Evolutionary conservation across 2,888 invertebrate genomes (phyloP), one percentile per base, ranked within the genome.

Genomic region (Tupiocoris notatus): DNA sequence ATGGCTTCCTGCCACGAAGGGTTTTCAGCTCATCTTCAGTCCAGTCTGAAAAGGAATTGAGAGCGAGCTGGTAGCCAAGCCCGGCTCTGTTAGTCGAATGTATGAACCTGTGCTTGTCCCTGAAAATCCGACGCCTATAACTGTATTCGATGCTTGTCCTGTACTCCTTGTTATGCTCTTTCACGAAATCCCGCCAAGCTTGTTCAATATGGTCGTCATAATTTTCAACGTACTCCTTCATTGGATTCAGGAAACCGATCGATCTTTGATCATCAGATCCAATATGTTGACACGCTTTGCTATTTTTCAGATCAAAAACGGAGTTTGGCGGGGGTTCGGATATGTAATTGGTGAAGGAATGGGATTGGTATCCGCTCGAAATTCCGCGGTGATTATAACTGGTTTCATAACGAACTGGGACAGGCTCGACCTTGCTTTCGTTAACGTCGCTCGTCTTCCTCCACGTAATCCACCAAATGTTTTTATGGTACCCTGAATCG

Each of bases 351-450:
- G 23, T 20, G 82, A 96, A 98, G 63, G 91, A 89, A 65, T 97
- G 83, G 83, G 92, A 93, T 82, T 98, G 97, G 84, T 96, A 96
- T 84, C 98, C 97, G 83, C 93, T 97, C 84, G 98, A 97, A 0
- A 96, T 96, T 0, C 96, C 96, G n/a, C 98, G 86, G 0, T 98
- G 86, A 0, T 91, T 89, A 84, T 98, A 96, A 84, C 88, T 97
- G 0, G 97, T 97, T 82, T 89, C 90, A 97, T 98, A 97, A 85
- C 96, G 95, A 83, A 96, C 97, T 78, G 88, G 88, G 59, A 92
- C 88, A 0, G 92, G 93, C 62, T 94, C 89, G 7, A 93, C 89
- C 78, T 88, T 79, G 68, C 62, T 6, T 25, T 18, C 21, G 65
- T 75, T 20, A 20, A 75, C 23, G 18, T 57, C 62, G 65, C 57